These are phyloP conservation scores for Enteromius anoplus DNA, from an alignment of 2,797 vertebrate species.

Conservation along the genomic window DNA sequence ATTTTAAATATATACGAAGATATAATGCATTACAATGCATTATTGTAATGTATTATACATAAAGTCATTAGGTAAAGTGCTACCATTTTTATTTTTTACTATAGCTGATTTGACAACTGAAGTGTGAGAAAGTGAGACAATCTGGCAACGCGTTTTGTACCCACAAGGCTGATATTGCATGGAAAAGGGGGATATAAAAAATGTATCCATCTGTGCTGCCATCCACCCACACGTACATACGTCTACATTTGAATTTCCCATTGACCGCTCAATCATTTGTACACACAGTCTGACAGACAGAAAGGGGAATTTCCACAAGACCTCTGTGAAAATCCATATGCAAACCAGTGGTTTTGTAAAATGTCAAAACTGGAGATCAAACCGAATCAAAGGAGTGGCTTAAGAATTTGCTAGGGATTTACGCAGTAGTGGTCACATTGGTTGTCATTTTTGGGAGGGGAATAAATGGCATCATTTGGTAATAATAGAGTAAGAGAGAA, in stretches of 20 bases:
- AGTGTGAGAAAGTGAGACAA: slow-evolving; percentile 47
- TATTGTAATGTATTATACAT: not conserved
- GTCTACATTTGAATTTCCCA: slow-evolving; percentile 48
- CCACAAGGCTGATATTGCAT: slow-evolving; percentile 7
- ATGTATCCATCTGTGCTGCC: slow-evolving; percentile 40
- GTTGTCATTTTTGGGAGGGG: slow-evolving; percentile 54
- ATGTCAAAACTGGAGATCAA: slow-evolving; percentile 44
- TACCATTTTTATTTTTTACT: not conserved
- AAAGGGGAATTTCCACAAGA: slow-evolving; percentile 42
- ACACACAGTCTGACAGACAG: slow-evolving; percentile 36
- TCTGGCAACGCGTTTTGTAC: slow-evolving; percentile 23
- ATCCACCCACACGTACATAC: slow-evolving; percentile 23
- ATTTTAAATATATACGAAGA: not conserved
- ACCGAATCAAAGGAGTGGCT: slow-evolving; percentile 36
- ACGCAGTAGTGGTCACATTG: slow-evolving; percentile 43
- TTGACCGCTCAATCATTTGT: slow-evolving; percentile 9
- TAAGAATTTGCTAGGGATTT: slow-evolving; percentile 37
- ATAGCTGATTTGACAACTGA: slow-evolving; percentile 43
- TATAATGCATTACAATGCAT: not conserved
- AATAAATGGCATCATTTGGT: slow-evolving; percentile 39
- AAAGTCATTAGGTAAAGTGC: not conserved
- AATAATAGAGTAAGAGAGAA: slow-evolving; percentile 42
- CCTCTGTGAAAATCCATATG: slow-evolving; percentile 46
- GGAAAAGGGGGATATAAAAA: slow-evolving; percentile 44
- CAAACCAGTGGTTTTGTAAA: slow-evolving; percentile 43